Conservation (phyloP, 2,113 vertebrate genomes). For the Acrocephalus kingi region DNA sequence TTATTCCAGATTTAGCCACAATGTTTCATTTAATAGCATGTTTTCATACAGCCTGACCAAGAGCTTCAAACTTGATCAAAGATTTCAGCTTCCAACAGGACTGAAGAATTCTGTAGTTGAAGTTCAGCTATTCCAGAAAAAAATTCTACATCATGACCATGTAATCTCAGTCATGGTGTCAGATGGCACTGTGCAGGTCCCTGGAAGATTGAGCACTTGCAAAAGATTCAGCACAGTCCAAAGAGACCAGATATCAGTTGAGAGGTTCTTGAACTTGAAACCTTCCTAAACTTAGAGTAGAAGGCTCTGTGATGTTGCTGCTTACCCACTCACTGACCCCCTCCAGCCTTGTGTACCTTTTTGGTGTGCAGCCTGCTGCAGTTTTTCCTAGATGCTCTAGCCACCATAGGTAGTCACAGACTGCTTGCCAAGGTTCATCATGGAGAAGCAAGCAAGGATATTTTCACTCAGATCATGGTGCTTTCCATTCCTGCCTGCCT, state of each 20-base stretch:
- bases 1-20: neutral
- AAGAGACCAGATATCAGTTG: neutral
- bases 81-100: neutral
- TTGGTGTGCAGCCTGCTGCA: neutral
- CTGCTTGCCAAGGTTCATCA: neutral
- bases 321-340: neutral
- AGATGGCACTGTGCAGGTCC: neutral
- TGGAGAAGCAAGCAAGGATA: neutral
- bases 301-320: neutral
- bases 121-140: neutral
- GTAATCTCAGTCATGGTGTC: neutral
- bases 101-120: neutral
- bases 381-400: neutral
- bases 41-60: neutral
- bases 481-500: neutral
- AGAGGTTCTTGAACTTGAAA: neutral
- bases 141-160: neutral
- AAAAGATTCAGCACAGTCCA: neutral
- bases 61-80: neutral
- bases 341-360: neutral
- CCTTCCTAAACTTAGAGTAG: neutral
- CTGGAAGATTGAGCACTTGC: fast-evolving
- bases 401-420: neutral
- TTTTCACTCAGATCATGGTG: neutral
- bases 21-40: neutral